Evolutionary conservation across 1,140 invertebrate species (phyloP).

Genomic region (Tetramorium alpestre): DNA sequence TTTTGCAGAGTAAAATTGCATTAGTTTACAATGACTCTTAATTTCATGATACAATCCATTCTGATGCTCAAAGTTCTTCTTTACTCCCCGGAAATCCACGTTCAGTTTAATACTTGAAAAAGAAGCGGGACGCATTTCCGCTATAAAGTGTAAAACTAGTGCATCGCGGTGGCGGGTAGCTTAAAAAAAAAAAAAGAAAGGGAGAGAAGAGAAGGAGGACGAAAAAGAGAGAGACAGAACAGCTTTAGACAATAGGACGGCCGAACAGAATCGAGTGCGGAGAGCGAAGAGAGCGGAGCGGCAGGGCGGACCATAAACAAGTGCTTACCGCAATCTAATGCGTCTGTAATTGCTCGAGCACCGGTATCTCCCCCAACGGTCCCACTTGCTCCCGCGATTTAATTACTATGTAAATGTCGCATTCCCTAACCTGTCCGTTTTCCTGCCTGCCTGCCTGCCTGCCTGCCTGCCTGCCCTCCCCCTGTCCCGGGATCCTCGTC

Average conservation of each 20-base stretch:
- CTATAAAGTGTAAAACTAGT: constrained; percentile 57
- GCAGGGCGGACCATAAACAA: constrained; percentile 84
- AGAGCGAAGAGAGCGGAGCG: constrained; percentile 63
- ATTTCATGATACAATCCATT: neutral
- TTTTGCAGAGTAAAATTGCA: neutral
- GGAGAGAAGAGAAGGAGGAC: neutral
- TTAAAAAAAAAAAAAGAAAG: constrained; percentile 24
- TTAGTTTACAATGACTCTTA: neutral
- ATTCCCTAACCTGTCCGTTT: constrained; percentile 83
- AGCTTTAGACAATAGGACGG: constrained; percentile 52
- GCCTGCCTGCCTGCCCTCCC: constrained; percentile 46
- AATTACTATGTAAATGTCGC: constrained; percentile 87
- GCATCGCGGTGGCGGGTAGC: constrained; percentile 15
- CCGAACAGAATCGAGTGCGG: constrained; percentile 60
- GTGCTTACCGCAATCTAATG: constrained; percentile 86
- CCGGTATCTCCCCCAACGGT: constrained; percentile 83
- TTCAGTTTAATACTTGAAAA: constrained; percentile 20
- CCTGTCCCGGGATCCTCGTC: constrained; percentile 40
- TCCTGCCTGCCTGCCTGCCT: constrained; percentile 66
- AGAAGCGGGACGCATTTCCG: constrained; percentile 8
- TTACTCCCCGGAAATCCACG: neutral
- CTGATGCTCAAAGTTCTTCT: neutral
- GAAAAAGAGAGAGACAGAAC: constrained; percentile 35
- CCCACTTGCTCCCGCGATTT: constrained; percentile 85
- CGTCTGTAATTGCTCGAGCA: constrained; percentile 85